Evolutionary conservation across 2,113 vertebrate species (phyloP).

Genomic region (Siphamia tubifer): DNA sequence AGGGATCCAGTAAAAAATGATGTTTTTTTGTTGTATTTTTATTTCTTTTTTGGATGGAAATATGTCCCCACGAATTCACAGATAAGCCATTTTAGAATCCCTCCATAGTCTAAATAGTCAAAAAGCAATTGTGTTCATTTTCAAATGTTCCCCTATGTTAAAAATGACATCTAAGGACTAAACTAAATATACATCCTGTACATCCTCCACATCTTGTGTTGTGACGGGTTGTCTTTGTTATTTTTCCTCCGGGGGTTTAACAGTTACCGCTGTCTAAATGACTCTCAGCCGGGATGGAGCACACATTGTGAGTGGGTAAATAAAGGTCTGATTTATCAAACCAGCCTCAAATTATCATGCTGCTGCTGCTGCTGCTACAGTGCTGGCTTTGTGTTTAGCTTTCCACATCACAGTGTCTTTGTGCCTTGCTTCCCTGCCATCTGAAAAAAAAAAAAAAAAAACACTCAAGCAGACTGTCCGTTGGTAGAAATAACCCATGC

Average conservation of each 20-base stretch:
- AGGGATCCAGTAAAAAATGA: not conserved
- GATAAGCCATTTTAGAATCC: not conserved
- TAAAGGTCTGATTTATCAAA: slow-evolving; percentile 28
- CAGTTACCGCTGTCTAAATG: slow-evolving; percentile 4
- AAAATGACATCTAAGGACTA: not conserved
- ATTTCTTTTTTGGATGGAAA: not conserved
- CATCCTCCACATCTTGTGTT: not conserved
- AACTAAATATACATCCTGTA: not conserved
- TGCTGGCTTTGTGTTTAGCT: slow-evolving; percentile 6
- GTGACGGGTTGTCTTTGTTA: not conserved
- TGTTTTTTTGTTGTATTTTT: no score
- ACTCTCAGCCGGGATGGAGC: not conserved
- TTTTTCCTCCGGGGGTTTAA: not conserved
- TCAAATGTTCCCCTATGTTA: no score
- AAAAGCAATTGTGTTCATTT: no score
- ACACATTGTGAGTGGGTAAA: slow-evolving; percentile 23
- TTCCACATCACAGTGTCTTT: slow-evolving; percentile 14
- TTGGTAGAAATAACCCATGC: no score
- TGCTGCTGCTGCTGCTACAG: not conserved
- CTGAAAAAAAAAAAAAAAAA: slow-evolving; percentile 22
- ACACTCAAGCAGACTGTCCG: not conserved
- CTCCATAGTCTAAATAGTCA: not conserved
- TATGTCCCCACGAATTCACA: slow-evolving; percentile 1
- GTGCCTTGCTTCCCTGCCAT: slow-evolving; percentile 9
- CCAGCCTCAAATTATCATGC: slow-evolving; percentile 28